Evolutionary conservation across 2,888 invertebrate species (phyloP).

Genomic region (Venustoraphidia nigricollis): DNA sequence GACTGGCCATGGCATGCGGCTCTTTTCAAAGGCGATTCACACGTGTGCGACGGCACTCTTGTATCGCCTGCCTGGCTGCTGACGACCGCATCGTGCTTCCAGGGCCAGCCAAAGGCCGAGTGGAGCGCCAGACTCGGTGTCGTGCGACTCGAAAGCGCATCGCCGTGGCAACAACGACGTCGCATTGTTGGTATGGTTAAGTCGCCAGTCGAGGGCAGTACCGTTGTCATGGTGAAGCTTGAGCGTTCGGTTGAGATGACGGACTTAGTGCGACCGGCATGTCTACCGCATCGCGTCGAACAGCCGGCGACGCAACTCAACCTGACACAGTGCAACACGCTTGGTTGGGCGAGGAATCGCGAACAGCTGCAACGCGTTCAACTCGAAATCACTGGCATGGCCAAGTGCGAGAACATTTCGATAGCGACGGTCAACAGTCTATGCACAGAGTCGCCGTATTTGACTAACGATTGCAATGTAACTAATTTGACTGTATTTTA

Average conservation of each 20-base stretch:
- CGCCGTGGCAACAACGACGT: slow-evolving; percentile 79
- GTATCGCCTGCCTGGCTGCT: slow-evolving; percentile 71
- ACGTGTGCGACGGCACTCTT: slow-evolving; percentile 78
- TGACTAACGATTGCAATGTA: slow-evolving; percentile 71
- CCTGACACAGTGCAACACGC: slow-evolving; percentile 55
- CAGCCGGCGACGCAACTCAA: slow-evolving; percentile 19
- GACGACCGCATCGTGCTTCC: slow-evolving; percentile 75
- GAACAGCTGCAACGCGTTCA: slow-evolving; percentile 72
- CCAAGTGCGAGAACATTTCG: slow-evolving; percentile 71
- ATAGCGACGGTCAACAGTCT: slow-evolving; percentile 70
- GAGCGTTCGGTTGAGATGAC: slow-evolving; percentile 59
- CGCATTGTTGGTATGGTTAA: slow-evolving; percentile 75
- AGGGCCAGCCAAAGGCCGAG: slow-evolving; percentile 74
- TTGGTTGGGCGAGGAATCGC: slow-evolving; percentile 75
- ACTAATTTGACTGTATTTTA: slow-evolving; percentile 24
- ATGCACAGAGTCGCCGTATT: slow-evolving; percentile 66
- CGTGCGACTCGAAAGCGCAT: slow-evolving; percentile 58
- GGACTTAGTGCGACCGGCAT: slow-evolving; percentile 72
- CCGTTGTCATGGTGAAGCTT: slow-evolving; percentile 63
- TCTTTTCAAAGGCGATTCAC: slow-evolving; percentile 65
- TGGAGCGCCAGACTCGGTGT: slow-evolving; percentile 71
- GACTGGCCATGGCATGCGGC: slow-evolving; percentile 92
- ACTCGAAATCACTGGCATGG: slow-evolving; percentile 59
- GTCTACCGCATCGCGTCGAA: slow-evolving; percentile 48
- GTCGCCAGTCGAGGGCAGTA: slow-evolving; percentile 79